Evolutionary conservation across 2,888 invertebrate genomes (phyloP), one percentile per base, ranked within the genome.

Genomic region (Anthrax anthrax): DNA sequence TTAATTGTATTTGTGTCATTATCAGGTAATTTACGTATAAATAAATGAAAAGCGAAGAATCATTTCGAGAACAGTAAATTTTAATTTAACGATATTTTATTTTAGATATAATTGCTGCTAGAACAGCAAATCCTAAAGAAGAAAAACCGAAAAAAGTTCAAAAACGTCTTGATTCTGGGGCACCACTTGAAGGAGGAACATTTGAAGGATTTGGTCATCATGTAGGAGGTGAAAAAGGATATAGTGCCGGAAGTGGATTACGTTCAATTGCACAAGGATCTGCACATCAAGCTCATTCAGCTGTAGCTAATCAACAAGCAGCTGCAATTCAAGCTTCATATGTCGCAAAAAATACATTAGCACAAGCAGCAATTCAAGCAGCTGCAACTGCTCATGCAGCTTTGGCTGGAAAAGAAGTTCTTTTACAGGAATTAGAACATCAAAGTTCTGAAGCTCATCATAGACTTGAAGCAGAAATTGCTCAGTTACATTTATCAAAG

Each of bases 281-380:
- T 0, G 84, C 83, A 0, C 80, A 81, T 58, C 80, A 83, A 60
- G 84, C 85, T 5, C 78, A 78, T 54, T 80, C 78, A 39, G 83
- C 84, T 14, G 73, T 77, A 12, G 72, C 72, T n/a, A 83, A 79
- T 57, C 85, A 85, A 60, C 78, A 79, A 42, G 78, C 80, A 0
- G 84, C 84, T 1, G 85, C 79, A 1, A 78, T 80, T 48, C 85
- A 85, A 61, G 85, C 84, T 0, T 83, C 84, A 1, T 85, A 81
- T 58, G 78, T 81, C 6, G 85, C 84, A 0, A 83, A 84, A 67
- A 84, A 80, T 57, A 81, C 81, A 0, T 59, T 85, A 37, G 84
- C 84, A 0, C 84, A 84, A 60, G 77, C 82, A 0, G 84, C 85
- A 0, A 78, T 79, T 1, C 78, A 84, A 57, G 76, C 84, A 5